phyloP scores from a whole-genome alignment of 2,888 invertebrate genomes.

The Drosophila conformis region DNA sequence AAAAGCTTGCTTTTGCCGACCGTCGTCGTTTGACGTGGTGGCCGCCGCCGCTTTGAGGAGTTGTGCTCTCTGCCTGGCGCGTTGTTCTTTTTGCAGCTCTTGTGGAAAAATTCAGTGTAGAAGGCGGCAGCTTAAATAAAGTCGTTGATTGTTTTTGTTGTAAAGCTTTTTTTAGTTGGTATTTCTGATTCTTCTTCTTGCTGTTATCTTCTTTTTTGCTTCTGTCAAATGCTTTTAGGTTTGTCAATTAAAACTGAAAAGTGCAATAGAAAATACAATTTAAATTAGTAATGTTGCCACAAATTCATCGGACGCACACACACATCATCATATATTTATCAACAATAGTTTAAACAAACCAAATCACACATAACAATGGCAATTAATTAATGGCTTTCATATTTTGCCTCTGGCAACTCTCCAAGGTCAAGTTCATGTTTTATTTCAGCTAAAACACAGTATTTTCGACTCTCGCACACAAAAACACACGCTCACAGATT shows the following conservation, averaged over 20 bases:
- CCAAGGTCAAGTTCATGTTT: conserved; percentile 79
- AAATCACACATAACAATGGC: conserved; percentile 29
- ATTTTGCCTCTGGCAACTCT: conserved; percentile 46
- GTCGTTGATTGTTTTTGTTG: neutral
- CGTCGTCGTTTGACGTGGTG: conserved; percentile 70
- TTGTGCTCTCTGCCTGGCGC: conserved; percentile 65
- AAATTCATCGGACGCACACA: neutral
- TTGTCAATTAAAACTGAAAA: conserved; percentile 58
- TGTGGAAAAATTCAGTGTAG: conserved; percentile 27
- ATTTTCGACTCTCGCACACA: conserved; percentile 25
- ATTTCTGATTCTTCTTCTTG: conserved; percentile 22
- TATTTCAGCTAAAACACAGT: conserved; percentile 42
- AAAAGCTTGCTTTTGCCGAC: conserved; percentile 49
- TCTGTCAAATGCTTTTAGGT: conserved; percentile 62
- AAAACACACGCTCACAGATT: conserved; percentile 25
- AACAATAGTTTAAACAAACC: conserved; percentile 3
- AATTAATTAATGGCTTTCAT: conserved; percentile 58
- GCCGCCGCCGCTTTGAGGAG: conserved; percentile 42
- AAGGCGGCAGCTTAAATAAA: conserved; percentile 13
- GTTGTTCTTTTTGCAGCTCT: conserved; percentile 51
- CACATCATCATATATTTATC: neutral
- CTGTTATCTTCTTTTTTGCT: conserved; percentile 14
- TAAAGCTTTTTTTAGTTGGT: conserved; percentile 17
- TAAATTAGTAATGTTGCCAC: conserved; percentile 37
- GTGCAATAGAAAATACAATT: conserved; percentile 9